Conservation (phyloP, 2,888 invertebrate species). For the Sminthurides aquaticus region DNA sequence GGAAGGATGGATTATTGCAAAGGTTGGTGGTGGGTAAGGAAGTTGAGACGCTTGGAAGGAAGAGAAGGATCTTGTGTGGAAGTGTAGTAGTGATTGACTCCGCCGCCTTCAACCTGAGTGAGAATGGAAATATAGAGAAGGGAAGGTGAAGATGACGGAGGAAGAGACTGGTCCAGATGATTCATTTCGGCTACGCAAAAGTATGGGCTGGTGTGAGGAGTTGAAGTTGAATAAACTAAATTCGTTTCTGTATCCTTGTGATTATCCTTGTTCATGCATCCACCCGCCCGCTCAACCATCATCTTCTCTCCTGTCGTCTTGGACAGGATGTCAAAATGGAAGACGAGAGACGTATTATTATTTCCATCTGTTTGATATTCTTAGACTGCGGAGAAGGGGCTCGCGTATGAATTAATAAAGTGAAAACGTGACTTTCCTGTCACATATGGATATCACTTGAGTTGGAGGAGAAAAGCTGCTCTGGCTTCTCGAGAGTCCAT, state of each 20-base stretch:
- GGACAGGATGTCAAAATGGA: constrained; percentile 25
- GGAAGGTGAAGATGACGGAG: not conserved
- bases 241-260: not conserved
- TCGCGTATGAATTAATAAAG: constrained; percentile 33
- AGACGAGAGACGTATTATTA: constrained; percentile 17
- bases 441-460: constrained; percentile 23
- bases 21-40: too few species aligned
- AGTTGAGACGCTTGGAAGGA: too few species aligned
- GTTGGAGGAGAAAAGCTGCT: constrained; percentile 15
- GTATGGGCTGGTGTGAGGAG: not conserved
- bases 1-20: too few species aligned
- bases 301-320: constrained; percentile 13
- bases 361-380: constrained; percentile 30
- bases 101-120: too few species aligned
- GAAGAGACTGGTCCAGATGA: not conserved
- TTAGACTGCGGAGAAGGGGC: constrained; percentile 18
- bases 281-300: not conserved
- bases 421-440: constrained; percentile 32
- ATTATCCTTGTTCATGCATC: not conserved
- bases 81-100: too few species aligned
- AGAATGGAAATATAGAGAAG: not conserved
- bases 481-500: constrained; percentile 12
- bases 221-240: not conserved
- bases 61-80: too few species aligned
- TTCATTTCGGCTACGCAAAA: not conserved